These are phyloP conservation scores for Amazona finschi DNA, from an alignment of 2,797 vertebrate genomes.

Conservation along the genomic window DNA sequence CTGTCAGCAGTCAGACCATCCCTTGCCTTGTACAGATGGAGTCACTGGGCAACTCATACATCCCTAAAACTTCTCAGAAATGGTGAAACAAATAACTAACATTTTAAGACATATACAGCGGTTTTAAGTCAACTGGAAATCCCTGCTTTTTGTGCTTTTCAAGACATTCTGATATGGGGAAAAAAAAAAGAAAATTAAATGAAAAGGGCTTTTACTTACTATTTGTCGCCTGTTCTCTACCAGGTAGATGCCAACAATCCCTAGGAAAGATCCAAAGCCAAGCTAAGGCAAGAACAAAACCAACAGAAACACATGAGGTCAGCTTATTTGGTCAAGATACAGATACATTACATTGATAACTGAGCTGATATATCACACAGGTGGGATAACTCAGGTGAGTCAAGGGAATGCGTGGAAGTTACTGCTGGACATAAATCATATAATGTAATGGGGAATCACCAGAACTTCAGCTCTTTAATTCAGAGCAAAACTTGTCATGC, in stretches of 20 bases:
- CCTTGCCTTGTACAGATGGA: neutral
- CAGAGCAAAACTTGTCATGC: neutral
- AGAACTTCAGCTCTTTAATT: neutral
- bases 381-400: neutral
- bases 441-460: neutral
- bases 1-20: neutral
- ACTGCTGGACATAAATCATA: neutral
- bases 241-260: conserved; percentile 89
- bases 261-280: conserved; percentile 93
- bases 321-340: neutral
- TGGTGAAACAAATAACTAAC: neutral
- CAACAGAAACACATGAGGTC: conserved; percentile 32
- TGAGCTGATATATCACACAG: neutral
- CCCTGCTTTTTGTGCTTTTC: neutral
- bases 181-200: neutral
- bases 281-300: conserved; percentile 78
- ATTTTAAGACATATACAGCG: neutral
- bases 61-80: neutral
- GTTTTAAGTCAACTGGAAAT: neutral
- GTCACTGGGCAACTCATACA: neutral
- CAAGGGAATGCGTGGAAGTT: neutral
- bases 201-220: conserved; percentile 79
- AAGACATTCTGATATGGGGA: neutral
- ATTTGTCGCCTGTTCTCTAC: conserved; percentile 93
- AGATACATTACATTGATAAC: neutral